Conservation (phyloP, 2,113 vertebrate genomes). For the Deroptyus accipitrinus region DNA sequence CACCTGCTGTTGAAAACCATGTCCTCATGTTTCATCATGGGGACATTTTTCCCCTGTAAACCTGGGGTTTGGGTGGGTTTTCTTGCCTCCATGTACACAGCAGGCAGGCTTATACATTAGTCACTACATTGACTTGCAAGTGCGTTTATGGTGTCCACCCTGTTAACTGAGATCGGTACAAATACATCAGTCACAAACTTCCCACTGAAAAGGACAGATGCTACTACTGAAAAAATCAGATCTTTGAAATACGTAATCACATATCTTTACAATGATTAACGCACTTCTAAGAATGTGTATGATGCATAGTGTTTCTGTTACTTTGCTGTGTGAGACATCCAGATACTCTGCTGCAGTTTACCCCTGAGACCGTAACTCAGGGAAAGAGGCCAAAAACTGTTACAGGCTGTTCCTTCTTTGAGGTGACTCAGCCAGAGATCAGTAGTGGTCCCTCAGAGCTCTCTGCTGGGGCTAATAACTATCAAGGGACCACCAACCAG, state of each 20-base stretch:
- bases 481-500: neutral
- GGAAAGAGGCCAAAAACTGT: neutral
- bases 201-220: neutral
- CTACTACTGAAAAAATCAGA: neutral
- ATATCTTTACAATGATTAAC: neutral
- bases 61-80: neutral
- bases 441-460: neutral
- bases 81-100: neutral
- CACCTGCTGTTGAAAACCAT: too few species aligned
- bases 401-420: neutral
- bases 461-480: neutral
- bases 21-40: neutral
- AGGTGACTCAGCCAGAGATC: neutral
- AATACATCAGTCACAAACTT: neutral
- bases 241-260: neutral
- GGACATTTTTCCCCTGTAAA: neutral
- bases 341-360: neutral
- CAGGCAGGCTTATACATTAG: neutral
- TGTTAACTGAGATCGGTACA: neutral
- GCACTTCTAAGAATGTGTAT: neutral
- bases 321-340: neutral
- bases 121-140: neutral
- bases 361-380: neutral
- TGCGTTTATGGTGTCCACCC: rapidly evolving
- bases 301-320: neutral